These are phyloP conservation scores for Perca schrenkii DNA, from an alignment of 2,113 vertebrate species.

Conservation along the genomic window DNA sequence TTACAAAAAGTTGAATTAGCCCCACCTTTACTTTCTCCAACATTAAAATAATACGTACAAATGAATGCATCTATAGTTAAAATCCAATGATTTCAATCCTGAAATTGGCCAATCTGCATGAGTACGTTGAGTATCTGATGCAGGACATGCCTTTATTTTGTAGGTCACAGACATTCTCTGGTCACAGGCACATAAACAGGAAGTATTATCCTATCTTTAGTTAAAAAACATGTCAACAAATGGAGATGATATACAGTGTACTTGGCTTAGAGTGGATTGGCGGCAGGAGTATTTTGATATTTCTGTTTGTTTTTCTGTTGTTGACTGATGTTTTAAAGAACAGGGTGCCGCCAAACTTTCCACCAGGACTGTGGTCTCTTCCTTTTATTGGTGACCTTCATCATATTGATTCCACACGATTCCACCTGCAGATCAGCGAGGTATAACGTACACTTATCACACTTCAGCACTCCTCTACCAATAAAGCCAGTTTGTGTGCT, in stretches of 20 bases:
- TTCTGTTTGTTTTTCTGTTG: conserved; percentile 77
- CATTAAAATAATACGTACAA: background rate
- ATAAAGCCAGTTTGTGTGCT: no score
- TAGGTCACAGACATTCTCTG: background rate
- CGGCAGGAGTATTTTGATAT: conserved; percentile 70
- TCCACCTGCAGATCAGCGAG: conserved; percentile 72
- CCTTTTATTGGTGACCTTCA: conserved; percentile 80
- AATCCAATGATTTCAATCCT: background rate
- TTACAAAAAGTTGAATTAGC: background rate
- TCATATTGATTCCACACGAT: background rate
- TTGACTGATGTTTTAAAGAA: conserved; percentile 70
- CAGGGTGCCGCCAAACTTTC: conserved; percentile 76
- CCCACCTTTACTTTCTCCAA: background rate
- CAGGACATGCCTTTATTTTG: conserved; percentile 21
- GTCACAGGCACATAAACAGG: background rate
- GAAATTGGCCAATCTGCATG: no score
- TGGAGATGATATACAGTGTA: conserved; percentile 22
- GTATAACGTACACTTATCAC: background rate
- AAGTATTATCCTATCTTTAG: background rate
- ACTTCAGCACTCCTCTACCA: no score
- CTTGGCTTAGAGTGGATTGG: conserved; percentile 60
- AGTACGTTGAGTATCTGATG: background rate
- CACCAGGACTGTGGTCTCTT: conserved; percentile 79
- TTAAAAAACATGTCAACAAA: background rate
- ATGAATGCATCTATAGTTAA: background rate